Conservation (phyloP, 2,888 invertebrate species). For the Petrophora chlorosata region DNA sequence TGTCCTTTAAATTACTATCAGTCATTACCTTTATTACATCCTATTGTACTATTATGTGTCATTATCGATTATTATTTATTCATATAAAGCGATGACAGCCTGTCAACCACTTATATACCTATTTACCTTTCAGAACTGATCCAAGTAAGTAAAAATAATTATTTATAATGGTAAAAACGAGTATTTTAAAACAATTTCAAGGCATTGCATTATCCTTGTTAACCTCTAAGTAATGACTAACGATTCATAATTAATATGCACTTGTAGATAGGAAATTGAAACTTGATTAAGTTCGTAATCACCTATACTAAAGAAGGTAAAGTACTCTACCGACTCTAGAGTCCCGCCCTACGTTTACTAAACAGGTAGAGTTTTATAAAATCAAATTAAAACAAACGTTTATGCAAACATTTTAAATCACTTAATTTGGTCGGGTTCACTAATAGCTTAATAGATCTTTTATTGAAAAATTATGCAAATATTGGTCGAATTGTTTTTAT, state of each 20-base stretch:
- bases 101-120: conserved; percentile 9
- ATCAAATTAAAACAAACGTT: conserved; percentile 10
- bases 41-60: conserved; percentile 8
- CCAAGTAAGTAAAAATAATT: conserved; percentile 3
- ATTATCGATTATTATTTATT: conserved; percentile 15
- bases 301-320: too few species aligned
- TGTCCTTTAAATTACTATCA: background rate
- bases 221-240: conserved; percentile 2
- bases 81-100: conserved; percentile 4
- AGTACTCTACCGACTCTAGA: too few species aligned
- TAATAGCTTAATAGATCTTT: conserved; percentile 33
- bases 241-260: background rate
- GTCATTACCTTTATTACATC: conserved; percentile 7
- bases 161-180: conserved; percentile 6
- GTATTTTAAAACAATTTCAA: conserved; percentile 13
- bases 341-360: background rate
- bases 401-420: conserved; percentile 22
- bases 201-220: background rate
- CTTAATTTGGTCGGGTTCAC: conserved; percentile 28
- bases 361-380: conserved; percentile 1
- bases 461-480: conserved; percentile 32
- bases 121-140: background rate
- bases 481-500: conserved; percentile 19
- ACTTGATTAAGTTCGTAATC: too few species aligned
- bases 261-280: background rate